A percentile compares a stretch with the other conserved stretches of the same genome.
Conservation (phyloP, 2,888 invertebrate species). For the Hoplodrina ambigua region DNA sequence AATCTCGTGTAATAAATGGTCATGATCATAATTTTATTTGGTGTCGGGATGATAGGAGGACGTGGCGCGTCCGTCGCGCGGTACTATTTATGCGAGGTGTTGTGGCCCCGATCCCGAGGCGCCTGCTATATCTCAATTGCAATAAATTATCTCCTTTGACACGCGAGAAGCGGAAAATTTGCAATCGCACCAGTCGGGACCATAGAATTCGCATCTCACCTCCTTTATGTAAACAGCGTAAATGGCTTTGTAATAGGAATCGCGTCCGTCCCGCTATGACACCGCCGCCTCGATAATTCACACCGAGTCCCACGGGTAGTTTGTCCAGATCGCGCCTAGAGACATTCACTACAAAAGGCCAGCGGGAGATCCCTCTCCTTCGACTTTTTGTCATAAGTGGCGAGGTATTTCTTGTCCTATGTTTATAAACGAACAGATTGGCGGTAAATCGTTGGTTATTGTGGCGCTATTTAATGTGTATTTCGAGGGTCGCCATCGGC, state of each 20-base stretch:
- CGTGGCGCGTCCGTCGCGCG: conserved; percentile 74
- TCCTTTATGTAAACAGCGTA: conserved; percentile 86
- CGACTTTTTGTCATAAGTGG: conserved; percentile 89
- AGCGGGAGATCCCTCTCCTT: conserved; percentile 86
- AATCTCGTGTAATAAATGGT: conserved; percentile 79
- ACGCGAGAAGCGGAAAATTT: conserved; percentile 86
- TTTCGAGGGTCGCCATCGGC: conserved; percentile 81
- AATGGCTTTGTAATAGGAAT: conserved; percentile 87
- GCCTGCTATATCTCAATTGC: conserved; percentile 86
- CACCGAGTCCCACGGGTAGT: conserved; percentile 84
- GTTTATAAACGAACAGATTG: conserved; percentile 88
- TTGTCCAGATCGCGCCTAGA: conserved; percentile 86
- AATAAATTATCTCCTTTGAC: conserved; percentile 88
- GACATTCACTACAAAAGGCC: conserved; percentile 83
- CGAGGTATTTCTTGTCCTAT: conserved; percentile 85
- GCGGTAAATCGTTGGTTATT: conserved; percentile 89
- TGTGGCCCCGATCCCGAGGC: conserved; percentile 77
- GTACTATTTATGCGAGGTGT: conserved; percentile 84
- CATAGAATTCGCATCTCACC: conserved; percentile 77
- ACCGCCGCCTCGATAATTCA: conserved; percentile 85
- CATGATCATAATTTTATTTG: conserved; percentile 83
- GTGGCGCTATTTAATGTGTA: conserved; percentile 86
- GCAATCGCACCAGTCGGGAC: conserved; percentile 80
- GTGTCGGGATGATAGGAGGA: conserved; percentile 79
- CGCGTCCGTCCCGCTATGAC: conserved; percentile 82